Evolutionary conservation across 2,888 invertebrate species (phyloP).

Genomic region (Endomychus coccineus): DNA sequence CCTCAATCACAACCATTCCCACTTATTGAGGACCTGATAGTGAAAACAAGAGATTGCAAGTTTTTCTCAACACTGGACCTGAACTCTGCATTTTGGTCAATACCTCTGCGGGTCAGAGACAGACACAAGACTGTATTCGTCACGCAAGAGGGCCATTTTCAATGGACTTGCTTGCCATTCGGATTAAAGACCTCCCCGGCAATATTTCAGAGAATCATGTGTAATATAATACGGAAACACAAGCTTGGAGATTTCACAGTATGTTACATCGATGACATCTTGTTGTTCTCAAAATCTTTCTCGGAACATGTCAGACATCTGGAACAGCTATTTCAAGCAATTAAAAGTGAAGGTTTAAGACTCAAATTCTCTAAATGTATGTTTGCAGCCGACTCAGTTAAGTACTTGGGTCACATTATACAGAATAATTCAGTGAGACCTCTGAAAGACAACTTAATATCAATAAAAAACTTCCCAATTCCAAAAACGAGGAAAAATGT

Average conservation of each 20-base stretch:
- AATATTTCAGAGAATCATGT: slow-evolving; percentile 21
- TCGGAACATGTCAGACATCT: slow-evolving; percentile 19
- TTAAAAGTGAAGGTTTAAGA: slow-evolving; percentile 14
- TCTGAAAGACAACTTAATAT: slow-evolving; percentile 16
- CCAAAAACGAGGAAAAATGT: slow-evolving; percentile 17
- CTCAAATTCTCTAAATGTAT: slow-evolving; percentile 16
- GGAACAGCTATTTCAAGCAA: slow-evolving; percentile 11
- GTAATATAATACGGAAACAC: slow-evolving; percentile 19
- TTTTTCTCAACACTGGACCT: no score
- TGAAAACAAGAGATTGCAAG: no score
- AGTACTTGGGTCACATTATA: slow-evolving; percentile 16
- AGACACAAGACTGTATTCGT: slow-evolving; percentile 26
- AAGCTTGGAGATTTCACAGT: slow-evolving; percentile 16
- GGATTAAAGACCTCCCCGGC: no score
- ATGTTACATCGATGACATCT: slow-evolving; percentile 24
- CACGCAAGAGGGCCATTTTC: no score
- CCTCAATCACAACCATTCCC: no score
- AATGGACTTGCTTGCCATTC: no score
- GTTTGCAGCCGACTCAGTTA: slow-evolving; percentile 13
- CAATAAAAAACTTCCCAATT: slow-evolving; percentile 13
- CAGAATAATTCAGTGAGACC: slow-evolving; percentile 12
- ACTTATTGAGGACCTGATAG: no score
- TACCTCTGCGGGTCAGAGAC: no score
- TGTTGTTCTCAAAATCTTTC: slow-evolving; percentile 22
- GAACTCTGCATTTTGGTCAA: slow-evolving; percentile 39